These are phyloP conservation scores for Formica selysi DNA, from an alignment of 1,140 invertebrate species.

Conservation along the genomic window DNA sequence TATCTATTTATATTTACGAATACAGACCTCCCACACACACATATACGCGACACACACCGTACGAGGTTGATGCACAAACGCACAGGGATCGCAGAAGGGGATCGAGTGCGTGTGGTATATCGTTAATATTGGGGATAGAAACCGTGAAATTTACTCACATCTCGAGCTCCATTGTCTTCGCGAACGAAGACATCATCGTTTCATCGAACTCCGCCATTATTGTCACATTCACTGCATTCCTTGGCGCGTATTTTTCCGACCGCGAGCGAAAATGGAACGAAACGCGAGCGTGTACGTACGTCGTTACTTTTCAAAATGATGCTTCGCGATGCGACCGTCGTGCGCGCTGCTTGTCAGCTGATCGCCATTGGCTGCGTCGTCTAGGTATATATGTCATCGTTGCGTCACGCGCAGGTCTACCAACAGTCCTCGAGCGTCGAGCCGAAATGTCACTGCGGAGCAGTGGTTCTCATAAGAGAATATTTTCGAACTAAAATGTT, in stretches of 20 bases:
- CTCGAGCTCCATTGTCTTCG: slow-evolving; percentile 7
- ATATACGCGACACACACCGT: no score
- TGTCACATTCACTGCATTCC: neutral
- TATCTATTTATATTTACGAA: slow-evolving; percentile 54
- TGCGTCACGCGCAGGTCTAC: neutral
- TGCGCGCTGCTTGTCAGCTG: neutral
- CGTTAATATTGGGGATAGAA: no score
- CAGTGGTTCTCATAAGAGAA: no score
- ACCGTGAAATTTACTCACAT: slow-evolving; percentile 21
- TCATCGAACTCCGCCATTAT: slow-evolving; percentile 50
- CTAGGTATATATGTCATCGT: neutral
- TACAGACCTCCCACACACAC: neutral
- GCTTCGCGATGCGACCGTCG: neutral
- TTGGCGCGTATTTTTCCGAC: neutral
- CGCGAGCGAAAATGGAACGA: neutral
- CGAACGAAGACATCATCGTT: slow-evolving; percentile 6
- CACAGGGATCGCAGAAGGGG: neutral
- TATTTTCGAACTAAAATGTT: no score
- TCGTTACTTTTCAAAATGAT: slow-evolving; percentile 50
- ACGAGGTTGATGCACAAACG: neutral
- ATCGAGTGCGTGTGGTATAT: neutral
- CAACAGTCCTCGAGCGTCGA: neutral
- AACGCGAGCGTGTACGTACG: neutral
- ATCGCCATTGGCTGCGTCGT: neutral
- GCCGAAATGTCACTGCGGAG: no score